phyloP scores from a whole-genome alignment of 2,797 vertebrate genomes.

The Taeniopygia guttata region DNA sequence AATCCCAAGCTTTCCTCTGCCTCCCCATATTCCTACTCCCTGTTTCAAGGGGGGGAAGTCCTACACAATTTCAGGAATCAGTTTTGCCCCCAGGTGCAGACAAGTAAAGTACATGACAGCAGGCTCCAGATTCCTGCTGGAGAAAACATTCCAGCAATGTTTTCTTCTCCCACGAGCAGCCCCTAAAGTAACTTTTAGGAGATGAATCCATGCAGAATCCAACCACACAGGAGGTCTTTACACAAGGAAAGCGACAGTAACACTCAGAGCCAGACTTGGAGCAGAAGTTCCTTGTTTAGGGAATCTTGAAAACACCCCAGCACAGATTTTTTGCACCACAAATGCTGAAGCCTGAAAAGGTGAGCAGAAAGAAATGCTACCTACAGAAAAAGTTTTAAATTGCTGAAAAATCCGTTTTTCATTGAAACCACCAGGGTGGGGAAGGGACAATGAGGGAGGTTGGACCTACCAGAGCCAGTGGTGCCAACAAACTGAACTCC shows the following conservation, averaged over 20 bases:
- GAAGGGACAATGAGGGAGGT: not conserved
- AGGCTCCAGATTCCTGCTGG: not conserved
- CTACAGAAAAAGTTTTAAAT: not conserved
- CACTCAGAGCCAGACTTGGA: fast-evolving
- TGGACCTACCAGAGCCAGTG: not conserved
- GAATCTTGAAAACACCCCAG: not conserved
- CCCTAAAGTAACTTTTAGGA: not conserved
- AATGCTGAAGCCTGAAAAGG: not conserved
- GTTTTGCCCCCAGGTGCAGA: not conserved
- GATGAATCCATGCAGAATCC: not conserved
- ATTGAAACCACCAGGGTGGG: not conserved
- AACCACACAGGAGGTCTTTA: not conserved
- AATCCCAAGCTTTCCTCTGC: constrained; percentile 9
- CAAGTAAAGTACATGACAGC: fast-evolving
- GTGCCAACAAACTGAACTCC: not conserved
- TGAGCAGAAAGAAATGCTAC: not conserved
- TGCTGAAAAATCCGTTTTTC: not conserved
- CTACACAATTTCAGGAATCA: not conserved
- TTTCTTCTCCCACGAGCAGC: not conserved
- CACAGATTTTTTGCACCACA: not conserved
- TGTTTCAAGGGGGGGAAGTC: not conserved
- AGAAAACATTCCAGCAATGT: fast-evolving
- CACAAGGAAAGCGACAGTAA: not conserved
- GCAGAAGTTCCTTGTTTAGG: not conserved
- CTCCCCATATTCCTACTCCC: not conserved